Evolutionary conservation across 2,113 vertebrate genomes (phyloP).

Genomic region (Lota lota): DNA sequence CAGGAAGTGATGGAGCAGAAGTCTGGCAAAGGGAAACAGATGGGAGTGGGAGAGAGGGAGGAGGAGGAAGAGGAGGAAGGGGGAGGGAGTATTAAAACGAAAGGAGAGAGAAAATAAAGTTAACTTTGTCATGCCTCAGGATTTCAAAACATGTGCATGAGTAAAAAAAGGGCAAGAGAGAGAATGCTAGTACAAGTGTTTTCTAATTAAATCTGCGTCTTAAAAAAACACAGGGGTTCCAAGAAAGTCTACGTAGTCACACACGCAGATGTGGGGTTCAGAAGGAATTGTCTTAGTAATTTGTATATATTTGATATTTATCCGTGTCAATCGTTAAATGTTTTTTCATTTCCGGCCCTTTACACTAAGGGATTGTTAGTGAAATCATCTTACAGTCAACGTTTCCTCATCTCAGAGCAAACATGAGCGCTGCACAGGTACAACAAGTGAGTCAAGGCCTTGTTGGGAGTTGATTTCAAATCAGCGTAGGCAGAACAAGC

Average conservation of each 20-base stretch:
- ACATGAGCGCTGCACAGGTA: too few relatives aligned
- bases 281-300: background rate
- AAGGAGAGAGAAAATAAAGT: slow-evolving; percentile 28
- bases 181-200: slow-evolving; percentile 5
- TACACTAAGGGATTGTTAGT: too few relatives aligned
- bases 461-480: slow-evolving; percentile 7
- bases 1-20: slow-evolving; percentile 62
- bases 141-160: slow-evolving; percentile 47
- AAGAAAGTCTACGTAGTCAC: slow-evolving; percentile 16
- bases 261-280: slow-evolving; percentile 6
- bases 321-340: too few relatives aligned
- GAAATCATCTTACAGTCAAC: too few relatives aligned
- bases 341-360: too few relatives aligned
- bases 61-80: slow-evolving; percentile 1
- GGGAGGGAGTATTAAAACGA: slow-evolving; percentile 7
- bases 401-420: too few relatives aligned
- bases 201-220: slow-evolving; percentile 44
- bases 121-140: slow-evolving; percentile 37
- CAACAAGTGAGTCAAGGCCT: background rate
- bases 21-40: slow-evolving; percentile 45
- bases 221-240: too few relatives aligned
- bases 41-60: slow-evolving; percentile 28
- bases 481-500: slow-evolving; percentile 37
- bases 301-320: too few relatives aligned
- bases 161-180: slow-evolving; percentile 15